Evolutionary conservation across 2,888 invertebrate genomes (phyloP).

Genomic region (Lampropteryx suffumata): DNA sequence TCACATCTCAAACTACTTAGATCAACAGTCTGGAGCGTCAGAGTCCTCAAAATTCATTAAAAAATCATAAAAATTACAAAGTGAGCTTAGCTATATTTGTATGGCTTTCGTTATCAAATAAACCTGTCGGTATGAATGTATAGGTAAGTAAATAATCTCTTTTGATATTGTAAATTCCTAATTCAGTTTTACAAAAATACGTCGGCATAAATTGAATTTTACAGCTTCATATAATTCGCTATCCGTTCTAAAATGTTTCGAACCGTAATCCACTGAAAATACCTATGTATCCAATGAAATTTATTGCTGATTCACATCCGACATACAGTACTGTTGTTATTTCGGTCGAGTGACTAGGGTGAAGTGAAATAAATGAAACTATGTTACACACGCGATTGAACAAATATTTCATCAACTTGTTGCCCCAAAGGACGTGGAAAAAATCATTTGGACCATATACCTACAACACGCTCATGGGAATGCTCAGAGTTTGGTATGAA

Average conservation of each 20-base stretch:
- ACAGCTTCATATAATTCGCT: constrained; percentile 2
- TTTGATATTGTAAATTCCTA: too few relatives aligned
- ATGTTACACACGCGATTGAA: constrained; percentile 76
- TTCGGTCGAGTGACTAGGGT: constrained; percentile 71
- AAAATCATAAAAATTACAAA: too few relatives aligned
- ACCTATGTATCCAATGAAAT: constrained; percentile 57
- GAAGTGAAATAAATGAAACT: constrained; percentile 80
- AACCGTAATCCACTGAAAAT: constrained; percentile 28
- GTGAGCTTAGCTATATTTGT: too few relatives aligned
- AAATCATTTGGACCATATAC: constrained; percentile 53
- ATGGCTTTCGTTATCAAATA: too few relatives aligned
- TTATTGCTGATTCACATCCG: constrained; percentile 74
- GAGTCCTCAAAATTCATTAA: too few relatives aligned
- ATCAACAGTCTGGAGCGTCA: too few relatives aligned
- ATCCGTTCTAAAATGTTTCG: constrained; percentile 15
- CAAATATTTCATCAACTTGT: constrained; percentile 81
- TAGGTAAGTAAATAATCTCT: too few relatives aligned
- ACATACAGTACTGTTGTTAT: constrained; percentile 68
- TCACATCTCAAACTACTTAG: too few relatives aligned
- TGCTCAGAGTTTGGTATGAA: constrained; percentile 3
- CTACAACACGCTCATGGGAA: constrained; percentile 47
- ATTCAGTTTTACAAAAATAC: too few relatives aligned
- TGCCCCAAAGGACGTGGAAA: constrained; percentile 64
- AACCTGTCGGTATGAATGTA: too few relatives aligned
- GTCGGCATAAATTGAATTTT: not conserved